Base-by-base conservation (phyloP, 1,140 invertebrate genomes). In the Oscheius sp. region DNA sequence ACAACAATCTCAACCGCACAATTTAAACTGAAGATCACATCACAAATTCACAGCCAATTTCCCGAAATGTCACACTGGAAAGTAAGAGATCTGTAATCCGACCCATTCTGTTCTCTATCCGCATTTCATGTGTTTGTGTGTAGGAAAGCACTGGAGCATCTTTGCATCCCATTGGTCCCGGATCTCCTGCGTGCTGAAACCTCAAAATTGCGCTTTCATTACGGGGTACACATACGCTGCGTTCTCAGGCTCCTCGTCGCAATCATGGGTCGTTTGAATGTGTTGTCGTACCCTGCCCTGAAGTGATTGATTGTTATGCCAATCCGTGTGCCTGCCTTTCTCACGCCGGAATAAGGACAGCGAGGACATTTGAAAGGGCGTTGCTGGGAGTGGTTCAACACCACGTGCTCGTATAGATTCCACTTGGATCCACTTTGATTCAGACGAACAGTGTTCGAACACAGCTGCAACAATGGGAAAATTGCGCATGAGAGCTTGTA, bases 401-500 rank as follows among this genome's bases (percentile, higher is more conserved):
- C 49, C 49, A 55, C 49, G 23, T 55, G 49, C 23, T 55, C 49
- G 49, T 55, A 55, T 55, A 55, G 49, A 23, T 55, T 55, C 49
- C 49, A 55, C 28, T 55, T 55, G 7, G 49, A 55, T 7, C 49
- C 49, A 26, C 49, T 55, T 23, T 55, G 49, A 55, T 55, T 55
- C 49, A 55, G 28, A 7, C 49, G 49, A 26, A 55, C 49, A 15
- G 28, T 26, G 49, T 55, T 55, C 4, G 7, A 4, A 55, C 49
- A 55, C 23, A 55, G 23, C 49, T 55, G 49, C 7, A 55, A 55
- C 4, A n/a, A 42, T 7, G 7, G 7, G 7, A 20, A 55, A 20
- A 23, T 55, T 55, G 15, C 28, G 38, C 10, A 42, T n/a, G 38
- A n/a, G 38, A n/a, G 38, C n/a, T 42, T 42, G 10, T 10, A 7